Evolutionary conservation across 2,797 vertebrate genomes (phyloP).

Genomic region (Cetoscarus ocellatus): DNA sequence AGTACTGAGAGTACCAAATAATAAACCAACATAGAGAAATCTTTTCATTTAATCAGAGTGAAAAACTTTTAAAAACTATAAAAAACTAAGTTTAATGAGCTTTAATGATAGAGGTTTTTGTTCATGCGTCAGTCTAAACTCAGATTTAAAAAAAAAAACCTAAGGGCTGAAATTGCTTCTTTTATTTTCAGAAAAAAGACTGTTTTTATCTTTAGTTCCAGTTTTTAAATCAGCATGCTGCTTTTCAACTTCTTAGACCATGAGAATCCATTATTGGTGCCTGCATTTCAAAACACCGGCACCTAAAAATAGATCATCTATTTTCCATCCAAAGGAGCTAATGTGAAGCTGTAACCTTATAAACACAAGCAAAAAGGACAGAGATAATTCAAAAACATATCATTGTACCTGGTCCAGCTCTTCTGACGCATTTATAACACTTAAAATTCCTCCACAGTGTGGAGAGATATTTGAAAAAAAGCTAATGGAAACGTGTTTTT

Average conservation of each 20-base stretch:
- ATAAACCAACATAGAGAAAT: too few relatives aligned
- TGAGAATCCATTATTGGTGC: neutral
- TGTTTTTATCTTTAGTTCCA: neutral
- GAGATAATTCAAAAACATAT: too few relatives aligned
- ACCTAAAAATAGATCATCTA: too few relatives aligned
- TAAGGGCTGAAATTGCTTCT: neutral
- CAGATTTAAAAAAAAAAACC: neutral
- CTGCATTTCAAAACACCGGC: neutral
- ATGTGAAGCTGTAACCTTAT: too few relatives aligned
- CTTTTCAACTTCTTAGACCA: neutral
- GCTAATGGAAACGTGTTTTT: too few relatives aligned
- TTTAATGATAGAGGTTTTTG: neutral
- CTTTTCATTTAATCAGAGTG: neutral
- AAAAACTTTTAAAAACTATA: neutral
- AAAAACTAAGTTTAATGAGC: neutral
- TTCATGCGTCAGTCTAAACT: neutral
- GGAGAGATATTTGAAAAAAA: too few relatives aligned
- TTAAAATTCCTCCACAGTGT: too few relatives aligned
- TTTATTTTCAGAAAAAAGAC: neutral
- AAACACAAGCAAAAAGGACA: too few relatives aligned
- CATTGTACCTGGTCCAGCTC: too few relatives aligned
- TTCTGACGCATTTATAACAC: too few relatives aligned
- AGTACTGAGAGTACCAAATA: too few relatives aligned
- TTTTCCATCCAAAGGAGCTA: too few relatives aligned
- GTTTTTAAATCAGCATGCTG: neutral